Evolutionary conservation across 2,888 invertebrate species (phyloP), one percentile per base, ranked within the genome.

Genomic region (Ischnus inquisitorius): DNA sequence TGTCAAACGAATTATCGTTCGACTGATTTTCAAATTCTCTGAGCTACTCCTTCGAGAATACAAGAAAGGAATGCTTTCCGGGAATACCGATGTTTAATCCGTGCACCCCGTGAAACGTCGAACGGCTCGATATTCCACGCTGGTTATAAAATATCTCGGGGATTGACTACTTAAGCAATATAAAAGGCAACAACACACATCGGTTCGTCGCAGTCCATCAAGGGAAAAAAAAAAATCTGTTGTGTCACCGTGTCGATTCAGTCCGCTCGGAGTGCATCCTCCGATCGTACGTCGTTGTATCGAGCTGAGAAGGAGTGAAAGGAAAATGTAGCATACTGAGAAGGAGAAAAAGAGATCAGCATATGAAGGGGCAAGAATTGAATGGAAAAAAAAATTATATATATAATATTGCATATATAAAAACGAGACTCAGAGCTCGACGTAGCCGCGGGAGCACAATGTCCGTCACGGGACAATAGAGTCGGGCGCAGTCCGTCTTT

Each of bases 401-500:
- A 62, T 28, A 81, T 57, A 82, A 79, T 75, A 76, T 82, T 86
- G 71, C 51, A 64, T 48, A 57, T 10, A 60, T 79, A 51, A 60
- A 76, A 51, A 72, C 19, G 41, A 64, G 48, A 41, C 64, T 46
- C 54, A 34, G 22, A 64, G 48, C 51, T 48, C 43, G 69, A 75
- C 54, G 77, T 12, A 46, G 46, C 75, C 68, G 67, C 71, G 67
- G 82, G 60, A 79, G 88, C 88, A 88, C 88, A 90, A 89, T 89
- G 90, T 89, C 89, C 88, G 88, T 90, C 90, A 87, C 86, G 80
- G 84, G 84, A 89, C 89, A 90, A 89, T 87, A 84, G 87, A 88
- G 86, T 85, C 85, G 84, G 88, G 86, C 48, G 62, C 10, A 41
- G 51, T 67, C 57, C 22, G 34, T 46, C 60, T 71, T 54, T 76